A percentile compares a stretch with the other conserved stretches of the same genome.
Conservation (phyloP, 1,140 invertebrate species). For the Vanessa atalanta region DNA sequence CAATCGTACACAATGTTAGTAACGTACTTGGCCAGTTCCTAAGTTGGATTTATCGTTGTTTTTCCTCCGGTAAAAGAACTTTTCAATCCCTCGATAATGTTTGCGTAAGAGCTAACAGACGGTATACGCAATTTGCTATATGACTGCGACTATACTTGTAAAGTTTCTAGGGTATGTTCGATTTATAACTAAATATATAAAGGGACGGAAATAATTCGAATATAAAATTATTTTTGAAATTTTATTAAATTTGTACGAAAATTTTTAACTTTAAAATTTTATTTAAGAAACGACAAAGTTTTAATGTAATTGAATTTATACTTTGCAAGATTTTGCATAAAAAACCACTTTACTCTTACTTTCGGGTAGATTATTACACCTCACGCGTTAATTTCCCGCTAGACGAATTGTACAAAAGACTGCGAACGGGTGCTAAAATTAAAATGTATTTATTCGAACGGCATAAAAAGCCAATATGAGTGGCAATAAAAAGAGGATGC, state of each 20-base stretch:
- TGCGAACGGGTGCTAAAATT: conserved; percentile 68
- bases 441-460: conserved; percentile 78
- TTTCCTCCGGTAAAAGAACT: conserved; percentile 63
- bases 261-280: too few species aligned
- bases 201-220: neutral
- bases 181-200: too few species aligned
- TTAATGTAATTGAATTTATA: neutral
- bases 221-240: too few species aligned
- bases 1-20: conserved; percentile 48
- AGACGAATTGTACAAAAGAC: conserved; percentile 60
- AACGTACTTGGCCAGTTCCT: conserved; percentile 50
- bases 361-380: conserved; percentile 56
- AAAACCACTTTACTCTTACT: conserved; percentile 21
- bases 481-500: conserved; percentile 79
- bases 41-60: conserved; percentile 75
- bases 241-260: too few species aligned
- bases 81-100: conserved; percentile 65
- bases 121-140: conserved; percentile 31
- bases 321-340: conserved; percentile 14
- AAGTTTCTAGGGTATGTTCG: neutral
- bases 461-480: conserved; percentile 80
- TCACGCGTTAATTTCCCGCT: conserved; percentile 62
- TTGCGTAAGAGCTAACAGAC: conserved; percentile 63
- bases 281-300: neutral
- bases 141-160: neutral